Evolutionary conservation across 2,888 invertebrate genomes (phyloP).

Genomic region (Euclidia mi): DNA sequence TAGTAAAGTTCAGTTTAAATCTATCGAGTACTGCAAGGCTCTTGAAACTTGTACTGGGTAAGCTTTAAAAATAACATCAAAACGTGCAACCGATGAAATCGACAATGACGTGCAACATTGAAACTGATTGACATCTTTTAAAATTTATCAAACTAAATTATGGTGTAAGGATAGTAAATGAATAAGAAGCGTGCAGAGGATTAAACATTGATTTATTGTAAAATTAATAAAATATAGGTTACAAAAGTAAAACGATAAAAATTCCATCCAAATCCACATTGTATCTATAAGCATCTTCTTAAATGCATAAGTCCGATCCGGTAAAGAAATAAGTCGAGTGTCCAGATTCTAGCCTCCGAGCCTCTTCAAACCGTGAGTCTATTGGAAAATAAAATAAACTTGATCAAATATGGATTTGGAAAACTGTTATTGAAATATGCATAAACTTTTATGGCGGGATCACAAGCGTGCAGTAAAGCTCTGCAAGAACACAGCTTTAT

Average conservation of each 20-base stretch:
- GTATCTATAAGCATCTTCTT: slow-evolving; percentile 72
- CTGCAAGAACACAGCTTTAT: slow-evolving; percentile 24
- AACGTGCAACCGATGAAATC: slow-evolving; percentile 4
- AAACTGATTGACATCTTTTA: not conserved
- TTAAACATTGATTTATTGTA: slow-evolving; percentile 79
- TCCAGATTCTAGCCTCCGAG: slow-evolving; percentile 66
- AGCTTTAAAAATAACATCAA: no score
- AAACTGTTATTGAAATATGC: slow-evolving; percentile 44
- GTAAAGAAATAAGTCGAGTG: slow-evolving; percentile 66
- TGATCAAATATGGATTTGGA: slow-evolving; percentile 86
- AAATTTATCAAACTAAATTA: slow-evolving; percentile 1
- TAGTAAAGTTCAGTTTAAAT: not conserved
- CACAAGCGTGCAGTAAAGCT: slow-evolving; percentile 43
- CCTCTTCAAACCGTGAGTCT: slow-evolving; percentile 88
- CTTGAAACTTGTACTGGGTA: no score
- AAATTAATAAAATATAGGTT: slow-evolving; percentile 57
- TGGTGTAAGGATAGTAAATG: slow-evolving; percentile 24
- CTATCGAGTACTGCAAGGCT: not conserved
- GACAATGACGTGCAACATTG: not conserved
- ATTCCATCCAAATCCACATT: slow-evolving; percentile 82
- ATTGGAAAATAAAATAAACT: slow-evolving; percentile 79
- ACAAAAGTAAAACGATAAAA: slow-evolving; percentile 71
- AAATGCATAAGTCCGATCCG: slow-evolving; percentile 78
- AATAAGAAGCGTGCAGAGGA: slow-evolving; percentile 63
- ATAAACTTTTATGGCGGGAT: slow-evolving; percentile 35